Percentiles rank a stretch among this genome's conserved stretches.
Conservation (phyloP, 2,113 vertebrate genomes). For the Zapornia atra region DNA sequence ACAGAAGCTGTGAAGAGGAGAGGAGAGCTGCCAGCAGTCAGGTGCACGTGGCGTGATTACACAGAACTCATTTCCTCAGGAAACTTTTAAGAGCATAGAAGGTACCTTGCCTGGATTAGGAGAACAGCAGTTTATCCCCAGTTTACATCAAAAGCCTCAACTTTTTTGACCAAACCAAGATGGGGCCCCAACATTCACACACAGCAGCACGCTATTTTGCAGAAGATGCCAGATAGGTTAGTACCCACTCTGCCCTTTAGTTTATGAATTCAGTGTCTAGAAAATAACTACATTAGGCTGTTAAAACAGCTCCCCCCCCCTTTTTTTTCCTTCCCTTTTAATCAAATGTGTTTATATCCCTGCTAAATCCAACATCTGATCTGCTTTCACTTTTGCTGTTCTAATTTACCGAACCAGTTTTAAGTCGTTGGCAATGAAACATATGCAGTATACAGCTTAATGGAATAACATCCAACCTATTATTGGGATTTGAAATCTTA, state of each 20-base stretch:
- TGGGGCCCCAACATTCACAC: not conserved
- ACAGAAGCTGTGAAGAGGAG: not conserved
- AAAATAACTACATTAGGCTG: not conserved
- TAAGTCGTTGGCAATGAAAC: not conserved
- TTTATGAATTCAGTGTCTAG: not conserved
- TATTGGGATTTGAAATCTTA: conserved; percentile 54
- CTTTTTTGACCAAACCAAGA: not conserved
- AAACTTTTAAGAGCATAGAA: not conserved
- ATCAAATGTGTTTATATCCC: not conserved
- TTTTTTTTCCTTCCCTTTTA: not conserved
- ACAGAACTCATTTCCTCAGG: not conserved
- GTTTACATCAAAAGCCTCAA: not conserved
- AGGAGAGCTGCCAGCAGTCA: not conserved
- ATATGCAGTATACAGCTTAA: not conserved
- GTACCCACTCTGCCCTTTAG: not conserved
- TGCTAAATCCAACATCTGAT: not conserved
- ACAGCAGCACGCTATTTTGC: not conserved
- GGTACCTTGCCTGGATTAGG: not conserved
- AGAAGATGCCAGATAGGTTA: not conserved
- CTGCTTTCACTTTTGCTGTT: conserved; percentile 7
- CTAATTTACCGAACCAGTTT: not conserved
- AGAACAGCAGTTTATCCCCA: not conserved
- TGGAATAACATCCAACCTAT: not conserved
- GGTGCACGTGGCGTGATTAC: not conserved
- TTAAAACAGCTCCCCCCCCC: not conserved